phyloP scores from a whole-genome alignment of 2,888 invertebrate genomes.

The Plusia festucae region DNA sequence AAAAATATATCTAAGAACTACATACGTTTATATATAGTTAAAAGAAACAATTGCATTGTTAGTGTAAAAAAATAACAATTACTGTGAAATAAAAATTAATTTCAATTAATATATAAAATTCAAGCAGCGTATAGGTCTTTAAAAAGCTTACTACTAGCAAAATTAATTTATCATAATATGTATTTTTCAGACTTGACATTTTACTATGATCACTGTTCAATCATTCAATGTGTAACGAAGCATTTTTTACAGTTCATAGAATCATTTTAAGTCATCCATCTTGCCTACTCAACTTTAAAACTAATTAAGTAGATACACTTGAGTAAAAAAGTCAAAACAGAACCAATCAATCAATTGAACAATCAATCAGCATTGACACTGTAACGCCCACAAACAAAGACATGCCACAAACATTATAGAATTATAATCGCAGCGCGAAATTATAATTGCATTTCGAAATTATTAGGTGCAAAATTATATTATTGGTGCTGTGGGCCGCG shows the following conservation, averaged over 20 bases:
- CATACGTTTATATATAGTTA: too few relatives aligned
- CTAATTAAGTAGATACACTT: slow-evolving; percentile 53
- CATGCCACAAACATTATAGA: slow-evolving; percentile 53
- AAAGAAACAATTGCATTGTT: too few relatives aligned
- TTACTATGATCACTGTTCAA: background rate
- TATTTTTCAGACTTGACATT: too few relatives aligned
- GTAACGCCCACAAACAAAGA: slow-evolving; percentile 50
- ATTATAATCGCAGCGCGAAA: slow-evolving; percentile 63
- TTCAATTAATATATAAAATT: too few relatives aligned
- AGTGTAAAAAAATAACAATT: too few relatives aligned
- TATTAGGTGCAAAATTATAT: slow-evolving; percentile 84
- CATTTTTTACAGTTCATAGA: slow-evolving; percentile 26
- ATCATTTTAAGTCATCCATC: slow-evolving; percentile 48
- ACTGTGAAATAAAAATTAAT: too few relatives aligned
- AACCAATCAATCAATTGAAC: slow-evolving; percentile 62
- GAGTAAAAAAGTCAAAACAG: slow-evolving; percentile 53
- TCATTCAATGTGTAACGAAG: slow-evolving; percentile 12
- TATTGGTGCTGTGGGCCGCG: slow-evolving; percentile 70
- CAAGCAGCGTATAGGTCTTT: background rate
- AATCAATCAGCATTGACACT: slow-evolving; percentile 63
- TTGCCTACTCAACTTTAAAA: slow-evolving; percentile 58
- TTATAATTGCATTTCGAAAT: slow-evolving; percentile 84
- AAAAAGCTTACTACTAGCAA: too few relatives aligned
- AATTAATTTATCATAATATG: too few relatives aligned
- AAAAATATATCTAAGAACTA: too few relatives aligned